Base-by-base conservation (phyloP, 2,888 invertebrate genomes). In the Plutella xylostella region DNA sequence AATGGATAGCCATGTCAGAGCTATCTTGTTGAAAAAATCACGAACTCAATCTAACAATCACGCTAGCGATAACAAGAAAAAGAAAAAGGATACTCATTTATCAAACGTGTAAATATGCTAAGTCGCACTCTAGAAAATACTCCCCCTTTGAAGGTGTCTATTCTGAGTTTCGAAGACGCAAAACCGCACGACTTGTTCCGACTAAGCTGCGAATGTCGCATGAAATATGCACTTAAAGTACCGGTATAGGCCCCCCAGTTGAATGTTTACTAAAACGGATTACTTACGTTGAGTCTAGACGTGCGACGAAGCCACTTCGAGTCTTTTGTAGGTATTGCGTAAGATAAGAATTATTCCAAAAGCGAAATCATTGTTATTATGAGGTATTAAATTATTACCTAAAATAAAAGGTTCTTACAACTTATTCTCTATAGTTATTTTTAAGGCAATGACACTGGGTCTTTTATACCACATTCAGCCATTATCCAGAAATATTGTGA, bases 221-320 rank as follows among this genome's bases (percentile, higher is more conserved):
- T n/a, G n/a, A n/a, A n/a, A n/a, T n/a, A n/a, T n/a, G 7, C 39
- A 4, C 9, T 25, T 39, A 9, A 22, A 20, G 20, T 12, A n/a
- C 42, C 12, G 12, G 25, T 40, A 25, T 40, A 40, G 22, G 25
- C 63, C 59, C 58, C 62, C 55, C 58, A 57, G 56, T 61, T 63
- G 61, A 35, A 42, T 65, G 72, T 68, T 63, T 68, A 69, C 69
- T 72, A 73, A 80, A 80, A 79, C 77, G 76, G 77, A 80, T 79
- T 79, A 78, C 73, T n/a, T n/a, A n/a, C n/a, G n/a, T n/a, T n/a
- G 68, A 72, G 77, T 73, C 77, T 77, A 75, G 74, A 73, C 74
- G 65, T 62, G 71, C 74, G 74, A 76, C 77, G 74, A 76, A 77
- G 74, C 72, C 68, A 68, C 62, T 72, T 63, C 68, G 66, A 72